phyloP scores from a whole-genome alignment of 2,113 vertebrate genomes.

The Aspidoscelis tigris region DNA sequence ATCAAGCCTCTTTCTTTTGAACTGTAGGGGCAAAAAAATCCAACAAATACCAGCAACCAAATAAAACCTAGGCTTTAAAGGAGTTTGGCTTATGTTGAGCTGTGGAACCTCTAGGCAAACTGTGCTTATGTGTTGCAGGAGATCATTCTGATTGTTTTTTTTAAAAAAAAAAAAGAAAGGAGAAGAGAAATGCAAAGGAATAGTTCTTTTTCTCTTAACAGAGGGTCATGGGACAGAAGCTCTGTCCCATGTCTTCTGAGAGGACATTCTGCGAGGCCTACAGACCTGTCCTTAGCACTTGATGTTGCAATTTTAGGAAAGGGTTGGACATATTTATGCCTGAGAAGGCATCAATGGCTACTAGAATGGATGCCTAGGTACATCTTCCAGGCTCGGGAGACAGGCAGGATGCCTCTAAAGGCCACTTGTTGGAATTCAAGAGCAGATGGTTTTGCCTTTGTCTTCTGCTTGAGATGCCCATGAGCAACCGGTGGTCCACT shows the following conservation, averaged over 20 bases:
- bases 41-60: constrained; percentile 8
- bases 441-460: too few relatives aligned
- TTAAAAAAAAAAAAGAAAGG: not conserved
- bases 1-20: constrained; percentile 17
- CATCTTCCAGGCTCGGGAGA: too few relatives aligned
- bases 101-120: rapidly evolving
- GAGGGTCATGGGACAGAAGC: not conserved
- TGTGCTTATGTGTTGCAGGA: not conserved
- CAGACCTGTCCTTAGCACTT: not conserved
- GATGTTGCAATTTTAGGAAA: too few relatives aligned
- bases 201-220: not conserved
- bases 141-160: not conserved
- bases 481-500: too few relatives aligned
- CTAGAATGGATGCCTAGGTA: too few relatives aligned
- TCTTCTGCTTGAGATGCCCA: too few relatives aligned
- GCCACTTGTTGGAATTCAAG: too few relatives aligned
- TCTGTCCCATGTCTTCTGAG: not conserved
- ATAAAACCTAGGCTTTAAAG: not conserved
- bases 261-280: too few relatives aligned
- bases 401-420: too few relatives aligned
- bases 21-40: not conserved
- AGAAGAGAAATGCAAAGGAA: not conserved
- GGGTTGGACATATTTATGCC: too few relatives aligned
- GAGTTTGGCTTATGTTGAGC: not conserved
- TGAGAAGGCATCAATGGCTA: too few relatives aligned